Evolutionary conservation across 2,113 vertebrate species (phyloP), one percentile per base, ranked within the genome.

Genomic region (Tachysurus vachellii): DNA sequence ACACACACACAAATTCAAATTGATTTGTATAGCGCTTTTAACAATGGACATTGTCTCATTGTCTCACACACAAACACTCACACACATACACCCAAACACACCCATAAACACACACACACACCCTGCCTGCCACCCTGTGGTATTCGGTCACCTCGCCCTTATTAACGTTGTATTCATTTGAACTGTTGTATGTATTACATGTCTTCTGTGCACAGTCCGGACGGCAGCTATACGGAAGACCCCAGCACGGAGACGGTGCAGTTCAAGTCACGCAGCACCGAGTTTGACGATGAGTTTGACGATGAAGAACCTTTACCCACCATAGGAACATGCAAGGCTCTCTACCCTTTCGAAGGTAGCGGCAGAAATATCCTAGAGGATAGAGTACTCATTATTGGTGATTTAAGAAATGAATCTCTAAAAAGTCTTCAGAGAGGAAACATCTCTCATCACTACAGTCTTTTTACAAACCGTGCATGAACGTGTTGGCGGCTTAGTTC

Each of bases 191-290:
- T 86, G 87, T 79, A 85, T 87, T 90, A 88, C 85, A 90, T 90
- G 89, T 87, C 92, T 94, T 96, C 91, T 95, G 96, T 96, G 96
- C 96, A 95, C 96, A 99, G 98, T 95, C 98, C 98, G 5, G 98
- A 99, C 93, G 98, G 98, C 94, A 99, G 98, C 95, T 99, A 99
- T 94, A 99, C 97, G 5, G 98, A 99, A 89, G 98, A 99, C 89
- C 96, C 95, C 79, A 97, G 95, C 82, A 96, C 97, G 88, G 98
- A 99, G 94, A 95, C 95, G 10, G 88, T 90, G 90, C 96, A 97
- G 90, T 94, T 97, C 91, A 99, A 98, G 93, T 95, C 97, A 71
- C 96, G 96, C 7, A 95, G 96, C 76, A 94, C 95, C 0, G 98
- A 99, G 77, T 99, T 98, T 23, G 98, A 99, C 0, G 98, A 99